Base-by-base conservation (phyloP, 2,888 invertebrate genomes). In the Melanostoma mellinum region DNA sequence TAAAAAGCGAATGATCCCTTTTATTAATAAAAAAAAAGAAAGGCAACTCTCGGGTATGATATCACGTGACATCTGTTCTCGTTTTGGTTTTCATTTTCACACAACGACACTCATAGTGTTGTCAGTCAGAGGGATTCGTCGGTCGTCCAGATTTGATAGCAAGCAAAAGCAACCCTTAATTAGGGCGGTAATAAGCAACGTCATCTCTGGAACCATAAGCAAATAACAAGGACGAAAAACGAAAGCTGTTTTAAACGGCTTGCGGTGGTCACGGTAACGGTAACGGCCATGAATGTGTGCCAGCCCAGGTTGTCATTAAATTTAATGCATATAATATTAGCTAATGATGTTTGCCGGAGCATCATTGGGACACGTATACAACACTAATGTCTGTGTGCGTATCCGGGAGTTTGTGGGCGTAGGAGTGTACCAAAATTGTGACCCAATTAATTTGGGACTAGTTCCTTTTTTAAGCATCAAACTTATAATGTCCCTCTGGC, bases 301-400 rank as follows among this genome's bases (percentile, higher is more conserved):
- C 53, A 56, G 6, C 32, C 55, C 38, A 61, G 65, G 35, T 88
- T 86, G 88, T 89, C 89, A 90, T 90, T 89, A 90, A 90, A 90
- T 89, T 90, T 90, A 90, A 90, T 90, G 90, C 90, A 90, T 90
- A 90, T 90, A 89, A 90, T 90, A 90, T 90, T 89, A 89, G 90
- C 90, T 90, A 90, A 90, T 90, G 90, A 90, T 90, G 90, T 90
- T 90, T 90, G 88, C 89, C 60, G 33, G 73, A 44, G 42, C 52
- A 56, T 72, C 72, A 44, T 20, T 20, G 20, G 63, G 79, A 46
- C 56, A 53, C 60, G 33, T 56, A 6, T 36, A 32, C 3, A 30
- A 20, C 8, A 48, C 50, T 6, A 35, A 6, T 40, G n/a, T 4
- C 38, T 35, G 9, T 33, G 35, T 35, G 50, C 35, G 35, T 61